Base-by-base conservation (phyloP, 2,888 invertebrate genomes). In the Pelosia muscerda region DNA sequence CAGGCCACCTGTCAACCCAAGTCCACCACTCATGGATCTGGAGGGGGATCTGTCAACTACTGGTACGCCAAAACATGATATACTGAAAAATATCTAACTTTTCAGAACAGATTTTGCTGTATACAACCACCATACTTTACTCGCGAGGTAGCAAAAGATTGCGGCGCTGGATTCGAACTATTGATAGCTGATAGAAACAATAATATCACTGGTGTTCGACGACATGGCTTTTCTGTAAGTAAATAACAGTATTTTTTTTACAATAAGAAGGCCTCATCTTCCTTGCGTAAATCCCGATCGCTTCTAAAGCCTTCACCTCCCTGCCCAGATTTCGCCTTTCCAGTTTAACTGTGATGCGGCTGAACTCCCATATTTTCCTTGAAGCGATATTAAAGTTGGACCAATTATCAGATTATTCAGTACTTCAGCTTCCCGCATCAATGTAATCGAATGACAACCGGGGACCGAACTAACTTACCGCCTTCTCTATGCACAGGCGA, bases 71-170 rank as follows among this genome's bases (percentile, higher is more conserved):
- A 4, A 10, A 22, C 9, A 54, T 10, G 0, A 9, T 54, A 28
- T 56, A 3, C 8, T 2, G 1, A 15, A 38, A 38, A 28, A 22
- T 0, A 19, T 9, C 22, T 15, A 23, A 19, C 23, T 15, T 63
- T 54, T 23, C 31, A 63, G 63, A 34, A 23, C 6, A 31, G 63
- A 13, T 23, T 63, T n/a, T 92, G 92, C 68, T 92, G 92, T 69
- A 69, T 92, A 6, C 88, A 92, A 28, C 92, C 92, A 2, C 92
- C 92, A 10, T 92, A 92, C 71, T 92, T 92, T 66, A 84, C 84
- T 15, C 78, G 87, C 22, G 81, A 82, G 0, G 65, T 88, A 6
- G 88, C 90, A 0, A 84, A 76, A 49, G 72, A 76, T 2, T 92
- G 92, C 28, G 92, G 92, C 2, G 89, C 84, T 0, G 59, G 63